Conservation (phyloP, 2,113 vertebrate genomes). For the Pseudopipra pipra region DNA sequence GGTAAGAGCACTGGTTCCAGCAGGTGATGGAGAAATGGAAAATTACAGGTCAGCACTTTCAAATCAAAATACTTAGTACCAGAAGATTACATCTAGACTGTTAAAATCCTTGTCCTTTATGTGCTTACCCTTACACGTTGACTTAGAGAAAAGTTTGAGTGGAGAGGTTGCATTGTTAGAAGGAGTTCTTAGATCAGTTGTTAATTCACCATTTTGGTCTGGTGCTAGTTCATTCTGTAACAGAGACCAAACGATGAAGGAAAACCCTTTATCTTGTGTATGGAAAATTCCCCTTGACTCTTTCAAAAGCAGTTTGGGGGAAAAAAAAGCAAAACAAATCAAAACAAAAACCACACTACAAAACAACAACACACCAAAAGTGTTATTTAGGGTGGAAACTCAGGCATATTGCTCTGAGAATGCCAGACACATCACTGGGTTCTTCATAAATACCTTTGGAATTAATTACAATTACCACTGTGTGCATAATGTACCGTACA, state of each 20-base stretch:
- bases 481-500: not conserved
- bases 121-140: not conserved
- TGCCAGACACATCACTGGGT: not conserved
- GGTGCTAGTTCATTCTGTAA: not conserved
- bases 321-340: not conserved
- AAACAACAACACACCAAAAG: accelerated
- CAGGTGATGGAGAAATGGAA: not conserved
- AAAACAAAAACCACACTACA: no score
- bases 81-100: not conserved
- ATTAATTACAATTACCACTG: not conserved
- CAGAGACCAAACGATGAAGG: not conserved
- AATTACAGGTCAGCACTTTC: not conserved
- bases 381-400: not conserved
- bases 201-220: not conserved
- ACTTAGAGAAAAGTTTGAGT: not conserved
- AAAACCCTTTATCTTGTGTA: not conserved
- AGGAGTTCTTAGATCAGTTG: not conserved
- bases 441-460: not conserved
- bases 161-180: not conserved
- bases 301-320: not conserved
- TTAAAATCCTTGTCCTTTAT: not conserved
- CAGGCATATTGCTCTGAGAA: not conserved
- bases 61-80: not conserved
- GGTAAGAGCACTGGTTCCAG: not conserved
- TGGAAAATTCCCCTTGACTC: not conserved